phyloP scores from a whole-genome alignment of 1,140 invertebrate genomes.

The Bombus confusus region DNA sequence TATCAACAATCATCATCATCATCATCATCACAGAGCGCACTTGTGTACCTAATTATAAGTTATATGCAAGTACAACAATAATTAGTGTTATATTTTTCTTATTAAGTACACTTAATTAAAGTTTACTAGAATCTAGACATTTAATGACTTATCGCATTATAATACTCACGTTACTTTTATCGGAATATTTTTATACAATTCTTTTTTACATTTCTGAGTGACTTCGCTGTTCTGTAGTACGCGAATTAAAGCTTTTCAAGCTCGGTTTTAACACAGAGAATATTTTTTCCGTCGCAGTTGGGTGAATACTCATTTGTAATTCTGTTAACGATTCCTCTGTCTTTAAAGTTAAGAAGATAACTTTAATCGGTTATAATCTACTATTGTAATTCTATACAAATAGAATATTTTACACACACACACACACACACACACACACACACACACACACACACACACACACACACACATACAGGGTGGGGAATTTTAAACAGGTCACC shows the following conservation, averaged over 20 bases:
- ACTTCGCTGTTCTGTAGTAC: conserved; percentile 71
- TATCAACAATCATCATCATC: conserved; percentile 26
- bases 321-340: conserved; percentile 87
- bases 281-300: conserved; percentile 82
- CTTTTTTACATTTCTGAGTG: conserved; percentile 74
- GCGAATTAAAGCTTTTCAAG: conserved; percentile 74
- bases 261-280: conserved; percentile 81
- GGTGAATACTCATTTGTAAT: conserved; percentile 86
- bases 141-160: conserved; percentile 22
- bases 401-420: too few relatives aligned
- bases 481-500: too few relatives aligned
- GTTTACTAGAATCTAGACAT: conserved; percentile 14
- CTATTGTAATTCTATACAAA: conserved; percentile 10
- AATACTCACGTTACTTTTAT: conserved; percentile 28
- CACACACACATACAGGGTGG: too few relatives aligned
- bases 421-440: too few relatives aligned
- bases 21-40: conserved; percentile 15
- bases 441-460: too few relatives aligned
- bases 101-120: conserved; percentile 18
- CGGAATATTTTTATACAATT: conserved; percentile 16
- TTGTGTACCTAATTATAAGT: conserved; percentile 34
- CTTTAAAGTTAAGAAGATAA: conserved; percentile 73
- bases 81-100: conserved; percentile 17
- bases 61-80: conserved; percentile 23
- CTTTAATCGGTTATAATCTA: background rate